Evolutionary conservation across 2,113 vertebrate species (phyloP).

Genomic region (Hyaena hyaena): DNA sequence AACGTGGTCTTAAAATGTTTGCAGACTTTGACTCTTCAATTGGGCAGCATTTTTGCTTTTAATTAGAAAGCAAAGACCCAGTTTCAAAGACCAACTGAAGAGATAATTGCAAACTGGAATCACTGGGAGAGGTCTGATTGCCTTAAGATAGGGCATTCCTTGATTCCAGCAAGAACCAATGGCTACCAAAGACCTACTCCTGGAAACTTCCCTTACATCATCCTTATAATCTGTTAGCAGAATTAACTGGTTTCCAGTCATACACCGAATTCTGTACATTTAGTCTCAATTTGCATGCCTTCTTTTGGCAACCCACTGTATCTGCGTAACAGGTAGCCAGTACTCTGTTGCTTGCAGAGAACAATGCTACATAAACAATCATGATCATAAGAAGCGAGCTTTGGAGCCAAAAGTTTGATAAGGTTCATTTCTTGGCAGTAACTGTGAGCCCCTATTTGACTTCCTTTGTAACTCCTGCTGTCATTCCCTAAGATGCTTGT

Average conservation of each 20-base stretch:
- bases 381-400: neutral
- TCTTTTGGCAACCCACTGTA: neutral
- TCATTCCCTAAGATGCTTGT: neutral
- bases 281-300: neutral
- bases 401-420: neutral
- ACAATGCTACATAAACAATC: neutral
- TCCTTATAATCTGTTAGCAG: neutral
- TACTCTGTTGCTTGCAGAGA: neutral
- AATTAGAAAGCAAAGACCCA: slow-evolving; percentile 28
- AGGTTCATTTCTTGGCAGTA: neutral
- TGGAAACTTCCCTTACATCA: slow-evolving; percentile 29
- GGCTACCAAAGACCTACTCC: neutral
- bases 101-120: neutral
- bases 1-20: neutral
- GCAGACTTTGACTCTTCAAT: neutral
- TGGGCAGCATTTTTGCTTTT: slow-evolving; percentile 11
- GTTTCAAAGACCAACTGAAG: neutral
- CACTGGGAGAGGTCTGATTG: neutral
- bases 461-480: slow-evolving; percentile 24
- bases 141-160: neutral
- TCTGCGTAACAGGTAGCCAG: neutral
- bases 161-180: neutral
- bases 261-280: neutral
- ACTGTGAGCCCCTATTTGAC: neutral
- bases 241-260: neutral